Evolutionary conservation across 2,888 invertebrate species (phyloP), one percentile per base, ranked within the genome.

Genomic region (Ceramica pisi): DNA sequence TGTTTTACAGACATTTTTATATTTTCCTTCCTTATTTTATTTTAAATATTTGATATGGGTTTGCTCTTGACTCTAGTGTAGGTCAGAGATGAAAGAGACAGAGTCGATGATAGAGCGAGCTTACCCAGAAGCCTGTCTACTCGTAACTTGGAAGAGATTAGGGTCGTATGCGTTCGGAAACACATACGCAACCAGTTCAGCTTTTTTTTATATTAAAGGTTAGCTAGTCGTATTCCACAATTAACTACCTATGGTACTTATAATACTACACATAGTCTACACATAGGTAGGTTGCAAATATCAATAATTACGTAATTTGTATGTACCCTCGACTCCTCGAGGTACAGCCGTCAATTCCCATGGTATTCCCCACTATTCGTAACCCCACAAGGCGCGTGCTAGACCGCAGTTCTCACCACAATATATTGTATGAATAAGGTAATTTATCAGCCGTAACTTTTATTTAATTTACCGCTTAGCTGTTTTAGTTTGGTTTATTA

Each of bases 351-450:
- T 66, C 21, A 66, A 62, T 75, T 63, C 60, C 62, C 66, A 67
- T 41, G 73, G 77, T 63, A 82, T 80, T 73, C 56, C 75, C 82
- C 64, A 69, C 21, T 3, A 16, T 38, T 57, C 9, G 31, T 41
- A 63, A 46, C 23, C 23, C 62, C 56, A 35, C 63, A 51, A 35
- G 21, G 66, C 61, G 82, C 82, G 74, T 82, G 82, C 19, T 44
- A 21, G 57, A 35, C 75, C 74, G 56, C 70, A 66, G 31, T 80
- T 70, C 59, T 23, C 50, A 63, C 69, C 62, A 56, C n/a, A 55
- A 64, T 71, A 55, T 60, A 75, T 57, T 60, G 53, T 57, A 56
- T 21, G n/a, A 55, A 21, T 21, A 57, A 19, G 41, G 48, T 38
- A 6, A 51, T 76, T 51, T 65, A 61, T 67, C 71, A 65, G 12